Evolutionary conservation across 2,113 vertebrate genomes (phyloP).

Genomic region (Neolamprologus brichardi): DNA sequence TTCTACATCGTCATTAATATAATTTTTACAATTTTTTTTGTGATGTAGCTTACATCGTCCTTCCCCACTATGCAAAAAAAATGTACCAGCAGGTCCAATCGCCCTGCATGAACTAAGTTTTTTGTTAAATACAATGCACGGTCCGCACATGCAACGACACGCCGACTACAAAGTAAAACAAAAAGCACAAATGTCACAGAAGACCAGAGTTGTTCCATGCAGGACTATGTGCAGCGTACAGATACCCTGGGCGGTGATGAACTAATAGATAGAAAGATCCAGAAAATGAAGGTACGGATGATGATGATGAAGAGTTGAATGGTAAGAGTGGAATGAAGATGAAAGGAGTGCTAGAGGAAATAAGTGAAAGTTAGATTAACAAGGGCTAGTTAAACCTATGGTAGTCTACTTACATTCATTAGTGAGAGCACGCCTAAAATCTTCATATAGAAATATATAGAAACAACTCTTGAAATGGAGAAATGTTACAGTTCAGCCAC

Average conservation of each 20-base stretch:
- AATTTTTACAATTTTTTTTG: background rate
- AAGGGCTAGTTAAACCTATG: background rate
- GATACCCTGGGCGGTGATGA: slow-evolving; percentile 41
- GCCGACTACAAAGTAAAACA: background rate
- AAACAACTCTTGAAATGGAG: background rate
- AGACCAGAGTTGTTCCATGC: slow-evolving; percentile 3
- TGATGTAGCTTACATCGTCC: background rate
- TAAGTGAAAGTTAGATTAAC: slow-evolving; percentile 18
- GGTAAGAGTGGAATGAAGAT: slow-evolving; percentile 15
- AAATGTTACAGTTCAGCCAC: background rate
- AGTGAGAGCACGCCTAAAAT: background rate
- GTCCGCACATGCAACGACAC: background rate
- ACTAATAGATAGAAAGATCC: slow-evolving; percentile 36
- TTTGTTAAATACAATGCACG: background rate
- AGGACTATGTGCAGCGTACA: background rate
- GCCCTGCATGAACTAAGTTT: background rate
- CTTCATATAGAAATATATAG: background rate
- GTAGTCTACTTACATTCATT: background rate
- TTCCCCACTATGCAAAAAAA: background rate
- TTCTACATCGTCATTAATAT: background rate
- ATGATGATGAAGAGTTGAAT: slow-evolving; percentile 35
- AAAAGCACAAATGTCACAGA: background rate
- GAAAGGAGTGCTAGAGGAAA: slow-evolving; percentile 28
- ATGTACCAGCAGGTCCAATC: background rate
- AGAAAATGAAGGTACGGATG: slow-evolving; percentile 10